Base-by-base conservation (phyloP, 2,797 vertebrate species). In the Margarornis squamiger region DNA sequence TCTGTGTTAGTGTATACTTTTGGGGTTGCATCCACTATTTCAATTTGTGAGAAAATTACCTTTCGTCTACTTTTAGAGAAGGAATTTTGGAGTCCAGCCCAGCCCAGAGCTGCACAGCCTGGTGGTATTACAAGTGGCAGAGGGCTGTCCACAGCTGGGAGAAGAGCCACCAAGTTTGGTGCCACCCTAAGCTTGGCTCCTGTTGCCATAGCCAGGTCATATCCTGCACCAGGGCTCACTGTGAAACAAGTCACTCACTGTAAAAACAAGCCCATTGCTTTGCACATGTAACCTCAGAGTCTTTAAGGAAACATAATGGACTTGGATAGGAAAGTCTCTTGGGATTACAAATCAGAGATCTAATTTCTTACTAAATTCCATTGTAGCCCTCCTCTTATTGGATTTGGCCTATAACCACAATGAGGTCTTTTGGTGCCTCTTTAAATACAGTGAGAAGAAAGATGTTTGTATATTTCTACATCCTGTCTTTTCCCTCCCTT, bases 151-250 rank as follows among this genome's bases (percentile, higher is more conserved):
- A 5, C 8, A 52, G 9, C 49, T 65, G 51, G n/a, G 10, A 54
- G 20, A 66, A 66, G 48, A 51, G 30, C 7, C 11, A 3, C 9
- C 36, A 73, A 71, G 8, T 16, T 32, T 54, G 6, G 6, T 66
- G 9, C 14, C 17, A 43, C 10, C 16, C 17, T 62, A 14, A 57
- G 14, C 11, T 36, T 38, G 2, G 7, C 6, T 4, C 5, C 17
- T 39, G 39, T 14, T 58, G 27, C 49, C 34, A 6, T 41, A 29
- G 16, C 27, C 20, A 63, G 22, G 22, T 51, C 0, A 0, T 14
- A 65, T 48, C 32, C 41, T 41, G 38, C 22, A 62, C 19, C n/a
- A 34, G 4, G 1, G 3, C n/a, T 51, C 19, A 23, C 30, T n/a
- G 30, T 12, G 23, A 43, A 12, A 17, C 22, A 17, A n/a, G 41